A percentile compares a stretch with the other conserved stretches of the same genome.
Evolutionary conservation across 2,797 vertebrate species (phyloP).

Genomic region (Onychomys leucogaster): DNA sequence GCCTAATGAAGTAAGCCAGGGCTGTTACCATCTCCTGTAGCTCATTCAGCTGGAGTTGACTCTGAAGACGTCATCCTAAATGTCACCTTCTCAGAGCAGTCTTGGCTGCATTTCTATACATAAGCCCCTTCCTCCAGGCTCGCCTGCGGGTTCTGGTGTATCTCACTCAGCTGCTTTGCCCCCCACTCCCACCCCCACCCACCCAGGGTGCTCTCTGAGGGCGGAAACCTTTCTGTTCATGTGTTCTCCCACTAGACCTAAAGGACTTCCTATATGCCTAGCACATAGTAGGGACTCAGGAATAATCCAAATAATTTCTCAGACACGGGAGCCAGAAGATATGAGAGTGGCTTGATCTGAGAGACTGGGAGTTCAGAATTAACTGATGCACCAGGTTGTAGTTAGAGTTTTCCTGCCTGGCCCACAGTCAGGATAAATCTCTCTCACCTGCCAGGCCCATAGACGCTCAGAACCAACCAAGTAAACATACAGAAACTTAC

Average conservation of each 20-base stretch:
- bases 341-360: not conserved
- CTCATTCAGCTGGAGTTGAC: not conserved
- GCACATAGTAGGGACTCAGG: not conserved
- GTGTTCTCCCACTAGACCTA: accelerated
- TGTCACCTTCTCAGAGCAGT: not conserved
- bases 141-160: not conserved
- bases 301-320: not conserved
- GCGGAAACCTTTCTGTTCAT: not conserved
- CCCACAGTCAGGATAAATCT: too few species aligned
- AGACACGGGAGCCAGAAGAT: not conserved
- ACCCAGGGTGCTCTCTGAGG: not conserved
- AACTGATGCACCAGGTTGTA: not conserved
- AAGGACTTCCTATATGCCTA: not conserved
- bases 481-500: too few species aligned
- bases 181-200: too few species aligned
- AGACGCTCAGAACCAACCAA: too few species aligned
- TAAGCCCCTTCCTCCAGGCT: not conserved
- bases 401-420: too few species aligned
- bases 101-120: not conserved
- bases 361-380: not conserved
- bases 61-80: not conserved
- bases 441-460: too few species aligned
- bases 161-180: not conserved
- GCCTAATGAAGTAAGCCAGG: not conserved
- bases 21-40: too few species aligned